Percentiles rank a stretch among this genome's conserved stretches.
phyloP scores from a whole-genome alignment of 2,113 vertebrate genomes.

The Cinclus cinclus region DNA sequence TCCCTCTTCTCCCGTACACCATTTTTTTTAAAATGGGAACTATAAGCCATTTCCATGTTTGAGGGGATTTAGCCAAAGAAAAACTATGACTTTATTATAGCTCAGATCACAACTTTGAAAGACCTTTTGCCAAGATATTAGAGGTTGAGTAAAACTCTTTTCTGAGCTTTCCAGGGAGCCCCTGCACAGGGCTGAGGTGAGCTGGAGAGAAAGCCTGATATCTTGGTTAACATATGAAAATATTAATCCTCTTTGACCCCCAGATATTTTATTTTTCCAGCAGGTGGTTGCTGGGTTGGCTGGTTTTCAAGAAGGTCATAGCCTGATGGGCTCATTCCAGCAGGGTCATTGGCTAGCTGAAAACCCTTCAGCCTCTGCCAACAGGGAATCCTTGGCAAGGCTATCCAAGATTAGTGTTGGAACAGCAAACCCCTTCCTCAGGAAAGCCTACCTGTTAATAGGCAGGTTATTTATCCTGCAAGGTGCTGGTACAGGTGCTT shows the following conservation, averaged over 20 bases:
- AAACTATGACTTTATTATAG: not conserved
- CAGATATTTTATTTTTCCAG: not conserved
- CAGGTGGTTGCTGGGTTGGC: too few relatives aligned
- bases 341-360: not conserved
- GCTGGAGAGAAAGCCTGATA: not conserved
- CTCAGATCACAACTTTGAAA: slow-evolving; percentile 1
- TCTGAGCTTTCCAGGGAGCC: not conserved
- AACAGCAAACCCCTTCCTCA: not conserved
- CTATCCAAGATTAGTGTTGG: not conserved
- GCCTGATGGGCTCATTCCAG: not conserved
- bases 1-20: not conserved
- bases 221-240: not conserved
- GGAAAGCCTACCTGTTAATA: not conserved
- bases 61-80: not conserved
- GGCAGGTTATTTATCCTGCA: not conserved
- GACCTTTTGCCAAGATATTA: not conserved
- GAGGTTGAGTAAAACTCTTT: not conserved
- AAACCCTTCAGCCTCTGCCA: not conserved
- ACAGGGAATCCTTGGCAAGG: not conserved
- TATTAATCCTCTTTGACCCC: not conserved
- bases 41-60: slow-evolving; percentile 1
- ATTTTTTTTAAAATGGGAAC: not conserved
- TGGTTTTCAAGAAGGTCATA: not conserved
- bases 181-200: not conserved
- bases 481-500: not conserved